Conservation (phyloP, 2,888 invertebrate genomes). For the Branchellion lobata region DNA sequence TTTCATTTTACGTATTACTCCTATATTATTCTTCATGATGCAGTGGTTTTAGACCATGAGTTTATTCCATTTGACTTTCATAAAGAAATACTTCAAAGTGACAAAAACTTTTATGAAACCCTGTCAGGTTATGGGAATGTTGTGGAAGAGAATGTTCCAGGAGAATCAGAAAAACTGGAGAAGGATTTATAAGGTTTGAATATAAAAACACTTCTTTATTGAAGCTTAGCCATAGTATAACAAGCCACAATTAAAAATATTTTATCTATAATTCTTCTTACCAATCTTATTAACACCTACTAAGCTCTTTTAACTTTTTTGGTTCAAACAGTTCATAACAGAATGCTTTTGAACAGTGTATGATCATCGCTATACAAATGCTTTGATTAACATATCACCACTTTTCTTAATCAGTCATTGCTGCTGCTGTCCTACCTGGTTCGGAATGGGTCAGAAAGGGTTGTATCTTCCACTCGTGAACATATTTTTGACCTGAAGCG, state of each 20-base stretch:
- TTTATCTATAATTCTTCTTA: neutral
- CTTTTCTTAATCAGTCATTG: conserved; percentile 72
- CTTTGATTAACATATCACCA: neutral
- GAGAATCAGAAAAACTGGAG: conserved; percentile 97
- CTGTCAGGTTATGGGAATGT: conserved; percentile 83
- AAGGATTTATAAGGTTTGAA: conserved; percentile 88
- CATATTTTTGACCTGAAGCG: conserved; percentile 94
- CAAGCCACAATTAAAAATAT: neutral
- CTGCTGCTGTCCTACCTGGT: conserved; percentile 89
- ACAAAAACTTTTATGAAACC: too few species aligned
- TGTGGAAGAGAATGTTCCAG: conserved; percentile 97
- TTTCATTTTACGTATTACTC: too few species aligned
- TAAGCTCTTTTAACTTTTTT: too few species aligned
- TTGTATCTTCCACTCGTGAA: conserved; percentile 93
- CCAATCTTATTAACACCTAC: too few species aligned
- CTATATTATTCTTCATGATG: too few species aligned
- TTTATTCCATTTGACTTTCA: too few species aligned
- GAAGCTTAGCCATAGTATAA: neutral
- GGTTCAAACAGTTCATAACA: too few species aligned
- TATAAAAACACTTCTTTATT: too few species aligned
- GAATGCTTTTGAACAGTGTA: neutral
- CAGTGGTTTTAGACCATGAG: too few species aligned
- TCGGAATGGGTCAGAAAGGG: conserved; percentile 89
- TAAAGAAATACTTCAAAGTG: too few species aligned
- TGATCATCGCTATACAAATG: neutral